phyloP scores from a whole-genome alignment of 1,140 invertebrate species.

The Cydia fagiglandana region DNA sequence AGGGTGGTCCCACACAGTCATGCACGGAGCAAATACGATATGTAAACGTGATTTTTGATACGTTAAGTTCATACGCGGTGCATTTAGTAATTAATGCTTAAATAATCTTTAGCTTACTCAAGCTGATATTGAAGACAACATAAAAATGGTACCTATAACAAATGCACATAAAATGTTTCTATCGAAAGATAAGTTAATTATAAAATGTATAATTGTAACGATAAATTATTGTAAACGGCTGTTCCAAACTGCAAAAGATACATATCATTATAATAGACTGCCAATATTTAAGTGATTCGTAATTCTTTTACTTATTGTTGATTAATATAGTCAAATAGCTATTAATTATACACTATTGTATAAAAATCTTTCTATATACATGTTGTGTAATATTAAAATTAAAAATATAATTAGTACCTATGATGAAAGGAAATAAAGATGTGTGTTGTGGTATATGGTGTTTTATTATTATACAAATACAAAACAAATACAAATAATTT shows the following conservation, averaged over 20 bases:
- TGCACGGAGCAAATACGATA: too few relatives aligned
- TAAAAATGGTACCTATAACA: too few relatives aligned
- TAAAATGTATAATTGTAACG: constrained; percentile 39
- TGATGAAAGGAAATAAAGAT: constrained; percentile 65
- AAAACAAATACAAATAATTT: too few relatives aligned
- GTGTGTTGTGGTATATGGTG: constrained; percentile 69
- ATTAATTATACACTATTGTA: constrained; percentile 78
- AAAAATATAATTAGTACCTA: constrained; percentile 60
- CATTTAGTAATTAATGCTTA: too few relatives aligned
- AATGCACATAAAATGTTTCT: background rate
- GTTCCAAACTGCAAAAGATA: constrained; percentile 77
- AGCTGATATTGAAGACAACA: too few relatives aligned
- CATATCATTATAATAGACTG: constrained; percentile 79
- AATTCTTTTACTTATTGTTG: constrained; percentile 78
- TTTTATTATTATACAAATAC: too few relatives aligned
- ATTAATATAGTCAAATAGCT: constrained; percentile 69
- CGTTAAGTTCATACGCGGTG: too few relatives aligned
- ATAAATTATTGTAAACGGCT: constrained; percentile 61
- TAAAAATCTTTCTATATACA: constrained; percentile 79
- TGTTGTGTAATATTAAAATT: constrained; percentile 75
- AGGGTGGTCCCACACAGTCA: too few relatives aligned
- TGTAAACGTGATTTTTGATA: too few relatives aligned
- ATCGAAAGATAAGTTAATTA: constrained; percentile 31
- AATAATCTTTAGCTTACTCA: too few relatives aligned
- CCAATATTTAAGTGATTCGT: constrained; percentile 73